Evolutionary conservation across 2,113 vertebrate genomes (phyloP), one percentile per base, ranked within the genome.

Genomic region (Grammomys dolichurus): DNA sequence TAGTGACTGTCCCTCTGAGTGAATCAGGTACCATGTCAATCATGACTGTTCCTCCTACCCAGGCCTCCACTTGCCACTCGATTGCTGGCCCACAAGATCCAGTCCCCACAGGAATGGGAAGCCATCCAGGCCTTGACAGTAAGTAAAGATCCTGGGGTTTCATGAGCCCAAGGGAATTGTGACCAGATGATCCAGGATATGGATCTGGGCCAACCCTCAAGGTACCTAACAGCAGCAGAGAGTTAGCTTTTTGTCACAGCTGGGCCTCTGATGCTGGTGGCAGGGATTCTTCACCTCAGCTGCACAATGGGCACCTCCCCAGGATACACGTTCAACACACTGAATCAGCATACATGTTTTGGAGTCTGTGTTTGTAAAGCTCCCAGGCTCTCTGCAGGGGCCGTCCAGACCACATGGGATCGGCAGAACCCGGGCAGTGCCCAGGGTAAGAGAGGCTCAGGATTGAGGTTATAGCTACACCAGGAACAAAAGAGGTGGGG

Each of bases 81-180:
- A 94, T 99, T 99, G 86, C 98, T 99, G 97, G 99, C 99, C 58
- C 99, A 99, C 98, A 99, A 99, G 99, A 99, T 99, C 98, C 99
- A 99, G 97, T 99, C 99, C 76, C 99, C 99, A 0, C 99, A 99
- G 98, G 99, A 99, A 97, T 99, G 99, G 99, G 99, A 99, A 98
- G 99, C 99, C 10, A 98, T 99, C 98, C 99, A 99, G 97, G 99
- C 99, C 11, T 99, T 99, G 70, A 99, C 96, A 98, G 99, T 99
- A 98, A 99, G 97, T 91, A 51, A 69, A 12, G 58, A 43, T 17
- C 43, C 24, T n/a, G 7, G 76, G 95, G 31, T 82, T 87, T 90
- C 24, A 22, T 63, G 84, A 58, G 80, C 14, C 65, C 28, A 54
- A 28, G 58, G 56, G 90, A 63, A 31, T n/a, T 82, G 78, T 54